Conservation (phyloP, 2,888 invertebrate genomes). For the Eucriotettix oculatus region DNA sequence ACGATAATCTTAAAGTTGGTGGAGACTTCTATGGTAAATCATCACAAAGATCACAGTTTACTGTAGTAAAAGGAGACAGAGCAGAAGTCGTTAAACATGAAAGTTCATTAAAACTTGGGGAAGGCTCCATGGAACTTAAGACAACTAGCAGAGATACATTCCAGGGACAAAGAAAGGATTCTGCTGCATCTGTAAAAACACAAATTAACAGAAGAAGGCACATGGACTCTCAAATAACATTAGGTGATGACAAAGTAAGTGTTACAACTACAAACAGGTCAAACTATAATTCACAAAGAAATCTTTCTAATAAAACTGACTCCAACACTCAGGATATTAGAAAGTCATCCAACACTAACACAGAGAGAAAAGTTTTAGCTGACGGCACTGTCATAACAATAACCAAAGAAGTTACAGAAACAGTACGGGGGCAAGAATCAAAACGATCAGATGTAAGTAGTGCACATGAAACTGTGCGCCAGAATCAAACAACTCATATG, state of each 20-base stretch:
- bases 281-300: constrained; percentile 25
- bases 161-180: constrained; percentile 37
- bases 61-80: constrained; percentile 28
- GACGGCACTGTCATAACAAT: constrained; percentile 30
- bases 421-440: constrained; percentile 5
- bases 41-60: constrained; percentile 20
- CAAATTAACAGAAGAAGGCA: constrained; percentile 38
- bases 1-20: constrained; percentile 34
- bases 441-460: constrained; percentile 12
- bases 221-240: constrained; percentile 47
- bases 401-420: constrained; percentile 9
- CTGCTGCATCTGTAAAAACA: constrained; percentile 24
- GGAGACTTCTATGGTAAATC: constrained; percentile 21
- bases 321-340: constrained; percentile 20
- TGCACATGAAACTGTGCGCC: not conserved
- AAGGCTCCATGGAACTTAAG: constrained; percentile 34
- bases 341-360: constrained; percentile 16
- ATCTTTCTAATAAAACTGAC: constrained; percentile 14
- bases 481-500: not conserved
- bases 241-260: constrained; percentile 37
- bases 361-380: constrained; percentile 27
- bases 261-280: constrained; percentile 27
- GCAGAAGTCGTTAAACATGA: constrained; percentile 31
- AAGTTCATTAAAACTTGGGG: constrained; percentile 32
- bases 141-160: constrained; percentile 36